Conservation (phyloP, 2,888 invertebrate genomes). For the Nymphalis urticae region DNA sequence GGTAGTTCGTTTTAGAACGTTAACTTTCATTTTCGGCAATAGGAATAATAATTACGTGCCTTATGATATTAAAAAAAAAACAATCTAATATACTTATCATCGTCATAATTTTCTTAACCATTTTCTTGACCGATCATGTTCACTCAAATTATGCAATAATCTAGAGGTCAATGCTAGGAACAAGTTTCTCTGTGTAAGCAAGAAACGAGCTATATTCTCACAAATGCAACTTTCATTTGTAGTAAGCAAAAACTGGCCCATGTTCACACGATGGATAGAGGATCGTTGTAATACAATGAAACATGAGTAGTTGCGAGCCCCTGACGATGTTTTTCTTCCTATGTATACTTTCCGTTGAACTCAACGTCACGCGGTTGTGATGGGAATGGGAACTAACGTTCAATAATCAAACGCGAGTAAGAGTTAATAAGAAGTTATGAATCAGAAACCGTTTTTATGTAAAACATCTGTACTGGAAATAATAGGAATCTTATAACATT, state of each 20-base stretch:
- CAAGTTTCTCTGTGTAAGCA: conserved; percentile 64
- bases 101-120: background rate
- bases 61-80: background rate
- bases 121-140: conserved; percentile 5
- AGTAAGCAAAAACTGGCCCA: conserved; percentile 68
- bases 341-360: conserved; percentile 61
- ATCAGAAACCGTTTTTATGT: conserved; percentile 3
- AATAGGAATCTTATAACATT: background rate
- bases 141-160: conserved; percentile 36
- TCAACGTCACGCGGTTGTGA: conserved; percentile 48
- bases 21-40: conserved; percentile 1
- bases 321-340: conserved; percentile 50
- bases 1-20: background rate
- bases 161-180: conserved; percentile 67
- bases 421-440: conserved; percentile 35
- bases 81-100: background rate
- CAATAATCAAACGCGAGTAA: conserved; percentile 36
- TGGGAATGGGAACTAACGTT: conserved; percentile 46
- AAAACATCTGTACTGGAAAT: background rate
- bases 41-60: background rate
- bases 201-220: conserved; percentile 67
- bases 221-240: conserved; percentile 79
- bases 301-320: conserved; percentile 27
- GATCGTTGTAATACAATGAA: conserved; percentile 55
- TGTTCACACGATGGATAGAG: conserved; percentile 68